Conservation (phyloP, 2,113 vertebrate genomes). For the Pedionomus torquatus region DNA sequence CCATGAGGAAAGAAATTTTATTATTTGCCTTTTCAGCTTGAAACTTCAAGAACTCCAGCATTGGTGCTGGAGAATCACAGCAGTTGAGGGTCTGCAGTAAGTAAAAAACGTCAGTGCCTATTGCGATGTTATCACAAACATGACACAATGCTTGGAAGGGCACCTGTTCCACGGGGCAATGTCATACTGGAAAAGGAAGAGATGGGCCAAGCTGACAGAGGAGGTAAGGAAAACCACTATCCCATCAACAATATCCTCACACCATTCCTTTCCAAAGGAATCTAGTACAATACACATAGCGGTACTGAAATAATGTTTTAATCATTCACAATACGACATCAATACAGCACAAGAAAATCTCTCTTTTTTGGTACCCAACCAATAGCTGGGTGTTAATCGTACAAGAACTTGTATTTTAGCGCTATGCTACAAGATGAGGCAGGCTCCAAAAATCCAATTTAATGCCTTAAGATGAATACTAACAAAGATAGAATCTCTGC, state of each 20-base stretch:
- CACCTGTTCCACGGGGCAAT: background rate
- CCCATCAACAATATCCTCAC: background rate
- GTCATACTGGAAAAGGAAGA: background rate
- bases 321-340: background rate
- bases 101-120: background rate
- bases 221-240: background rate
- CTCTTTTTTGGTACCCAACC: background rate
- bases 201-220: background rate
- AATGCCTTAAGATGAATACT: background rate
- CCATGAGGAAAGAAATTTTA: background rate
- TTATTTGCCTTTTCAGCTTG: background rate
- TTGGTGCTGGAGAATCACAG: background rate
- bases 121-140: background rate
- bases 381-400: background rate
- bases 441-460: background rate
- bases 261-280: background rate
- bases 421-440: background rate
- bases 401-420: background rate
- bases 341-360: background rate
- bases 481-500: background rate
- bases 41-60: background rate
- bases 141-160: background rate
- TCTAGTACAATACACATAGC: background rate
- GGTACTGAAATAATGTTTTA: background rate
- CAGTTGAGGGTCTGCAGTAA: background rate